Evolutionary conservation across 2,797 vertebrate species (phyloP), one percentile per base, ranked within the genome.

Genomic region (Micromesistius poutassou): DNA sequence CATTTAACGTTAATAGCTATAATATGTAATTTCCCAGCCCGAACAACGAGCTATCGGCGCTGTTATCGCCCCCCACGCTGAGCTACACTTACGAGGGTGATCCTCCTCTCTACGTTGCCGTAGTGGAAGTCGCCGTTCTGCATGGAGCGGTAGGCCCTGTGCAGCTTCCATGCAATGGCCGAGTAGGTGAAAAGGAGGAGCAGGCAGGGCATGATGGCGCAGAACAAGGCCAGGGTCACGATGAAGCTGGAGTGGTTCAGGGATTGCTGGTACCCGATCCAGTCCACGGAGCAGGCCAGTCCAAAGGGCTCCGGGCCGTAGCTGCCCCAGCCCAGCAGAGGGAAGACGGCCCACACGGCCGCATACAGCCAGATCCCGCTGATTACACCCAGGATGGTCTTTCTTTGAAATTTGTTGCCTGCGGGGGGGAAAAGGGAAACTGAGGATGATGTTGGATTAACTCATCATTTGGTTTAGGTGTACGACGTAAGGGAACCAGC

Each of bases 91-190:
- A 93, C 92, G 14, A 91, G 76, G 25, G 89, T 91, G 73, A 92
- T 89, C 87, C 86, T 93, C 78, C 85, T 89, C 74, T 93, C 90
- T 8, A 92, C 73, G 0, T 83, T 86, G 28, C 87, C 78, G 0
- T 83, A 85, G 40, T 89, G 89, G 62, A 88, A 81, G 25, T 88
- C 82, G 4, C 76, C 81, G 76, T 73, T 91, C 80, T 87, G 85
- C 72, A 92, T 90, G 68, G 89, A 85, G 50, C 81, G 80, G 82
- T 93, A 93, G 22, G 85, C 89, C 78, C 81, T 85, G 88, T 93
- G 91, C n/a, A 93, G 87, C 78, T 92, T 93, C 90, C 91, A 93
- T 36, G 87, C 89, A 5, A 93, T 91, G 22, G 86, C 89, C 6
- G 83, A 88, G 46, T 93, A 92, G 30, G 87, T 90, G 74, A 88